phyloP scores from a whole-genome alignment of 2,888 invertebrate genomes.

The Morinoia aosen region DNA sequence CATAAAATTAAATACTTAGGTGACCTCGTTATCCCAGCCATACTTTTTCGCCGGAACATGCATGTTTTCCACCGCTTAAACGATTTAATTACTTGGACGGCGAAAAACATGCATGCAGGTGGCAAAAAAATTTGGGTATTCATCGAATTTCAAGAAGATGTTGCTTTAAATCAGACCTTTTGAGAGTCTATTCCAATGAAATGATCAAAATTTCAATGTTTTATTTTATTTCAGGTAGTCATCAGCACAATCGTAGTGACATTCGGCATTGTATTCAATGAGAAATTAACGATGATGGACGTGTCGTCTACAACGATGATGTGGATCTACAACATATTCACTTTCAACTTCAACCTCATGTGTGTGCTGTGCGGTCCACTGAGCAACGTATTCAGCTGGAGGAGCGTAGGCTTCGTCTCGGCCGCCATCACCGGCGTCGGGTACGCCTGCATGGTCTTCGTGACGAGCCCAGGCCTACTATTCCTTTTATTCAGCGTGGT shows the following conservation, averaged over 20 bases:
- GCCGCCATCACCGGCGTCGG: not conserved
- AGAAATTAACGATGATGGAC: not conserved
- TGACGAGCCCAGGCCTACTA: not conserved
- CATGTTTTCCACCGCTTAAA: too few relatives aligned
- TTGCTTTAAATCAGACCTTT: too few relatives aligned
- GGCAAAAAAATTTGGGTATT: too few relatives aligned
- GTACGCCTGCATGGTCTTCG: slow-evolving; percentile 21
- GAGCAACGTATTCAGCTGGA: slow-evolving; percentile 60
- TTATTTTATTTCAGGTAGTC: not conserved
- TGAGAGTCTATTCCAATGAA: not conserved
- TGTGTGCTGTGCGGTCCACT: slow-evolving; percentile 55
- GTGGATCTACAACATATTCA: not conserved
- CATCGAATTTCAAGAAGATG: too few relatives aligned
- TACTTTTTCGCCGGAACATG: too few relatives aligned
- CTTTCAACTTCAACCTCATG: slow-evolving; percentile 50
- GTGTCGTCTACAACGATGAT: slow-evolving; percentile 51
- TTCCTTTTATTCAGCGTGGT: not conserved
- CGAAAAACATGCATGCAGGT: too few relatives aligned
- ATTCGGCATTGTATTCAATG: slow-evolving; percentile 53
- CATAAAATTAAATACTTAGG: too few relatives aligned
- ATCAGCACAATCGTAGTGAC: not conserved
- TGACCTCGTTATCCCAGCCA: too few relatives aligned
- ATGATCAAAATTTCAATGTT: not conserved
- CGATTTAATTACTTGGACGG: too few relatives aligned
- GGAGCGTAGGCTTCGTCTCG: slow-evolving; percentile 54